phyloP scores from a whole-genome alignment of 2,113 vertebrate genomes.

The Anguilla japonica region DNA sequence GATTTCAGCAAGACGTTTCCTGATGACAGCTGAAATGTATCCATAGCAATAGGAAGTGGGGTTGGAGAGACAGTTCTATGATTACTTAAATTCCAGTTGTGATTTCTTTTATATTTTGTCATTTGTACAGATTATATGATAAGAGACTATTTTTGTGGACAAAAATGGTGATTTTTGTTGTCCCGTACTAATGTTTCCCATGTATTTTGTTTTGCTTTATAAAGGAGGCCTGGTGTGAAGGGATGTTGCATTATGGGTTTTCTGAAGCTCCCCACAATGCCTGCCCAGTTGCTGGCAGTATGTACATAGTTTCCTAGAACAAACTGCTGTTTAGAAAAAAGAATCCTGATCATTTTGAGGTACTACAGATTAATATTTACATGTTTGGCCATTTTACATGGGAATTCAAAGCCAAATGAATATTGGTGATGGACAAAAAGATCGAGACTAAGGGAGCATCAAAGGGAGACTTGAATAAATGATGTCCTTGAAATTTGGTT shows the following conservation, averaged over 20 bases:
- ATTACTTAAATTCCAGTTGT: not conserved
- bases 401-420: not conserved
- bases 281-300: not conserved
- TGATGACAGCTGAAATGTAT: conserved; percentile 21
- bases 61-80: not conserved
- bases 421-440: not conserved
- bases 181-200: not conserved
- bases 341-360: not conserved
- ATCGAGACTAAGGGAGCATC: not conserved
- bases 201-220: conserved; percentile 8
- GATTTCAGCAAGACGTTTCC: conserved; percentile 2
- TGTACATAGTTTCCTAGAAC: not conserved
- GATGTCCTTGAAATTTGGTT: not conserved
- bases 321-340: not conserved
- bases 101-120: not conserved
- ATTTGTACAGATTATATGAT: conserved; percentile 13
- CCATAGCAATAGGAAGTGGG: conserved; percentile 21
- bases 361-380: not conserved
- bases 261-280: not conserved
- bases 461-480: not conserved
- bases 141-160: not conserved
- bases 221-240: not conserved
- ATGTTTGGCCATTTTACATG: not conserved
- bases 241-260: not conserved
- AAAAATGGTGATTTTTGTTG: not conserved